phyloP scores from a whole-genome alignment of 2,888 invertebrate species.

The Leptarthrus brevirostris region DNA sequence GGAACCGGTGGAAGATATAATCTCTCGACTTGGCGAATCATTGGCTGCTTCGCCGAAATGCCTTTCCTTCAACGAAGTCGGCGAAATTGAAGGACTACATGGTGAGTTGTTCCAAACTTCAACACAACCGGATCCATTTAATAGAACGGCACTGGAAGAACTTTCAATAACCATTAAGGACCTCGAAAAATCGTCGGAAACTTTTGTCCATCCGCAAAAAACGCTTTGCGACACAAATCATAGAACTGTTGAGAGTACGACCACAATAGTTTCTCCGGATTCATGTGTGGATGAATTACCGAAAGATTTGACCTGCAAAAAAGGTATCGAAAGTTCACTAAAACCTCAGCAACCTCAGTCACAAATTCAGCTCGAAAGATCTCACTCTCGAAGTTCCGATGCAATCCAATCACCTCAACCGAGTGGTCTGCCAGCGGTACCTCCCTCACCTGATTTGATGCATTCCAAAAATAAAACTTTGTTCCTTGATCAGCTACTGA shows the following conservation, averaged over 20 bases:
- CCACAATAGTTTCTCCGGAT: conserved; percentile 57
- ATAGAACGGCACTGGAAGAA: conserved; percentile 63
- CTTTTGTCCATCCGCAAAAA: conserved; percentile 48
- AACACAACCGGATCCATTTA: conserved; percentile 58
- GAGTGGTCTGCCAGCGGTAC: conserved; percentile 77
- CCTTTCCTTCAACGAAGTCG: conserved; percentile 65
- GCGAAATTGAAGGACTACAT: conserved; percentile 65
- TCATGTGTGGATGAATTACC: conserved; percentile 69
- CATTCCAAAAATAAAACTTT: conserved; percentile 65
- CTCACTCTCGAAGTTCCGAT: conserved; percentile 77
- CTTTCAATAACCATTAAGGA: conserved; percentile 71
- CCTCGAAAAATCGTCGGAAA: conserved; percentile 64
- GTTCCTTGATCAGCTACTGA: conserved; percentile 57
- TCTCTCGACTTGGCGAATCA: conserved; percentile 74
- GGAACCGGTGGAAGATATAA: conserved; percentile 72
- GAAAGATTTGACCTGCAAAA: conserved; percentile 72
- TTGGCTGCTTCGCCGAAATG: conserved; percentile 67
- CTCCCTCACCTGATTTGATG: conserved; percentile 76
- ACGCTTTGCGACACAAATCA: conserved; percentile 58
- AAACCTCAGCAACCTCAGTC: conserved; percentile 16
- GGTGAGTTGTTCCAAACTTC: conserved; percentile 62
- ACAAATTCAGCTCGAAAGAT: conserved; percentile 66
- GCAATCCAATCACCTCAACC: conserved; percentile 80
- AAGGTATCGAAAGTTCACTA: conserved; percentile 64
- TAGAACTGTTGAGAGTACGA: conserved; percentile 60